A percentile compares a stretch with the other conserved stretches of the same genome.
Conservation (phyloP, 2,888 invertebrate genomes). For the Cantharis nigra region DNA sequence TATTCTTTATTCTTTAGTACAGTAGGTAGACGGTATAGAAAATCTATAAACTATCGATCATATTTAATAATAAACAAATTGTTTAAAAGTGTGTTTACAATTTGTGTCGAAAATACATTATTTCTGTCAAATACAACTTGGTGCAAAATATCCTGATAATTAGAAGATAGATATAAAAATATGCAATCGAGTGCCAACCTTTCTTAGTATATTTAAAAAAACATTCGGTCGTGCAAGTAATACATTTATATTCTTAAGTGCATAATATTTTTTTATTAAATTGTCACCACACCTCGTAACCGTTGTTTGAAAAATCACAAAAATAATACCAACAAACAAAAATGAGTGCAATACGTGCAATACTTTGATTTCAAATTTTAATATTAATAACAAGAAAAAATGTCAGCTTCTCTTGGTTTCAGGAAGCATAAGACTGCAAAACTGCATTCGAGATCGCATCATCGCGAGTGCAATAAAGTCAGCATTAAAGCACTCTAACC, state of each 20-base stretch:
- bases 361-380: not conserved
- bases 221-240: not conserved
- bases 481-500: not conserved
- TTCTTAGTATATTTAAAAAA: not conserved
- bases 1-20: slow-evolving; percentile 28
- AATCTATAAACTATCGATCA: slow-evolving; percentile 34
- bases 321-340: not conserved
- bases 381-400: slow-evolving; percentile 1
- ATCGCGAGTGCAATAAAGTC: not conserved
- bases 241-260: not conserved
- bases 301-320: not conserved
- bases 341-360: not conserved
- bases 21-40: slow-evolving; percentile 33
- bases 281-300: not conserved
- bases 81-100: not conserved
- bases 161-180: slow-evolving; percentile 27
- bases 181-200: slow-evolving; percentile 25
- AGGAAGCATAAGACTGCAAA: not conserved
- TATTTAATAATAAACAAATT: slow-evolving; percentile 6
- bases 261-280: not conserved
- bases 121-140: slow-evolving; percentile 1
- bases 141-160: not conserved
- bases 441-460: not conserved
- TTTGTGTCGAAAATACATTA: slow-evolving; percentile 1
- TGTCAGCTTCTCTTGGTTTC: not conserved